phyloP scores from a whole-genome alignment of 2,888 invertebrate species.

The Lepidochrysops patricia region DNA sequence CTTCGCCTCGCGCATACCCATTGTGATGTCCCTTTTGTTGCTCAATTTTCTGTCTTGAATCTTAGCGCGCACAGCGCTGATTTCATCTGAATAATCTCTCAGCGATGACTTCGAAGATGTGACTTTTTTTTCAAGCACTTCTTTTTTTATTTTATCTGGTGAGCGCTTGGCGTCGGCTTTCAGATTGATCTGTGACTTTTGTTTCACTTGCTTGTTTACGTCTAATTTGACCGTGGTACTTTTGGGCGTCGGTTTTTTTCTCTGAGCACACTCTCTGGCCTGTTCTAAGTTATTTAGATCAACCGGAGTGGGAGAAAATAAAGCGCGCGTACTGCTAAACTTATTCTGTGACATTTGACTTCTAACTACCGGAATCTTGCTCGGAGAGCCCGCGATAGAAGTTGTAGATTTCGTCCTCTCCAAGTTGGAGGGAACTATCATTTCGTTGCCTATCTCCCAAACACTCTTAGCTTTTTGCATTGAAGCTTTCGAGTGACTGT shows the following conservation, averaged over 20 bases:
- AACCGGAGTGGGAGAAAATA: slow-evolving; percentile 74
- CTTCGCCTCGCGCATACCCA: slow-evolving; percentile 42
- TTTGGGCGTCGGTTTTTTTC: slow-evolving; percentile 53
- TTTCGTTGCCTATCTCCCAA: slow-evolving; percentile 69
- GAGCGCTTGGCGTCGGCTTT: slow-evolving; percentile 56
- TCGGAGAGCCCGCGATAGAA: slow-evolving; percentile 74
- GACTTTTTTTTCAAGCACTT: slow-evolving; percentile 52
- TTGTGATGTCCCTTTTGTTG: slow-evolving; percentile 56
- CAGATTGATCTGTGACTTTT: slow-evolving; percentile 62
- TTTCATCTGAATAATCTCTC: slow-evolving; percentile 67
- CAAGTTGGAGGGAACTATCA: slow-evolving; percentile 46
- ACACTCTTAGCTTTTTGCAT: slow-evolving; percentile 72
- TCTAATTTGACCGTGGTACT: slow-evolving; percentile 55
- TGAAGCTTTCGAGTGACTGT: slow-evolving; percentile 54
- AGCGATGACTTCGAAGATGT: slow-evolving; percentile 49
- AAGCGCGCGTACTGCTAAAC: slow-evolving; percentile 67
- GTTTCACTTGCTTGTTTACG: slow-evolving; percentile 56
- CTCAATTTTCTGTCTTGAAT: slow-evolving; percentile 63
- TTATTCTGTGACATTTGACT: slow-evolving; percentile 67
- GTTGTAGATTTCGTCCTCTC: slow-evolving; percentile 68
- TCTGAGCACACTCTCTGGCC: slow-evolving; percentile 72
- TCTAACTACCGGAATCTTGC: slow-evolving; percentile 77
- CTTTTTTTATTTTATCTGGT: slow-evolving; percentile 58
- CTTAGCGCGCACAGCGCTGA: slow-evolving; percentile 65
- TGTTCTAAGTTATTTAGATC: slow-evolving; percentile 72